phyloP scores from a whole-genome alignment of 2,113 vertebrate genomes.

The Semicossyphus pulcher region DNA sequence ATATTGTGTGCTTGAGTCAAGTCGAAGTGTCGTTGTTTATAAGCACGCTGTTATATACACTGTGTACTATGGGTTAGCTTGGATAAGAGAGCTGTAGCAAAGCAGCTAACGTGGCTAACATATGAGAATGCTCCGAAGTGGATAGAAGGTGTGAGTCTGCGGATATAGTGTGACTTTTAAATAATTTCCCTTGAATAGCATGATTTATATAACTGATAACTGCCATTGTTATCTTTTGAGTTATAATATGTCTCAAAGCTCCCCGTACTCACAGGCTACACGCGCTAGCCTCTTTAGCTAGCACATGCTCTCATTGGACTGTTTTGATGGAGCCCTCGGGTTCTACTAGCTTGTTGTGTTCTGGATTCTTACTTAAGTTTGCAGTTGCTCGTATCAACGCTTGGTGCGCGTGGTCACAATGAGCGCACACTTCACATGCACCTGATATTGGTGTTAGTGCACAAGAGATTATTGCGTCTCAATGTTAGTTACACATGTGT shows the following conservation, averaged over 20 bases:
- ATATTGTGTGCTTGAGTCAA: background rate
- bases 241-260: background rate
- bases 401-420: background rate
- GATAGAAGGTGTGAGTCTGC: background rate
- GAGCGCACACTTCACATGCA: background rate
- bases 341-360: conserved; percentile 59
- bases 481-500: background rate
- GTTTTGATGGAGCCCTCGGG: conserved; percentile 61
- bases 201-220: accelerated
- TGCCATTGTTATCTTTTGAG: background rate
- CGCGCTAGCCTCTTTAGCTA: conserved; percentile 52
- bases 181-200: background rate
- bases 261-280: background rate
- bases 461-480: too few relatives aligned
- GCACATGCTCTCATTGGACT: conserved; percentile 42
- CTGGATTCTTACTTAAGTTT: conserved; percentile 50
- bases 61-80: background rate
- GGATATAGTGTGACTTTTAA: background rate
- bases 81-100: background rate
- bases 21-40: background rate
- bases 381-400: conserved; percentile 23
- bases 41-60: background rate
- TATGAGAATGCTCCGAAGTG: conserved; percentile 11
- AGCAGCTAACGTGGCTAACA: conserved; percentile 44
- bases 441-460: background rate